Evolutionary conservation across 2,113 vertebrate species (phyloP), one percentile per base, ranked within the genome.

Genomic region (Balaeniceps rex): DNA sequence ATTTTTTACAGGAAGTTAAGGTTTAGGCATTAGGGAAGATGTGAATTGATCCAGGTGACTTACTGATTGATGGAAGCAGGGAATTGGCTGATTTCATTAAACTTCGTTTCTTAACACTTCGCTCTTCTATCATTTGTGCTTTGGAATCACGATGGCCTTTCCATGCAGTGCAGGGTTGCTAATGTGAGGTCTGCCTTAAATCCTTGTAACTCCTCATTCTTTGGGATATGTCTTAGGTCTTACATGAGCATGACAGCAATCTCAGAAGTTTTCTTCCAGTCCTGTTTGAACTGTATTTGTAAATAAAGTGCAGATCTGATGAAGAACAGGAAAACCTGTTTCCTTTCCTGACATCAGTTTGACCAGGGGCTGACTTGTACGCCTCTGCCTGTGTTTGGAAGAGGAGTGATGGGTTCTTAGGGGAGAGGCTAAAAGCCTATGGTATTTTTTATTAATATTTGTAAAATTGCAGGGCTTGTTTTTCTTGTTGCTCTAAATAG

Each of bases 61-160:
- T 96, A 49, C 16, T 92, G 64, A 61, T 42, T 55, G 70, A 84
- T 60, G 26, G 72, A 83, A 87, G 46, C 11, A 19, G 38, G 31
- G 85, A 93, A 83, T 64, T 83, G 58, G 38, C 79, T 84, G 51
- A 42, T 89, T 75, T 47, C 0, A 0, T 82, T 87, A 55, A 76
- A 57, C 47, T 68, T 71, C 0, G 8, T 84, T 91, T 87, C 60
- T 82, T 82, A 63, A 26, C 28, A 13, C 9, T 72, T 80, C 42
- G 25, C 25, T 92, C 15, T 84, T 68, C 65, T 71, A 2, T 63
- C 36, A 10, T 13, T 75, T 88, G 69, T 68, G 24, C 63, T 83
- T 64, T 87, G 57, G 54, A 82, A 0, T 29, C 0, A 0, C 0
- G 0, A 4, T 63, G 23, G 52, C 34, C 17, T 49, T 70, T 74